Evolutionary conservation across 2,113 vertebrate genomes (phyloP).

Genomic region (Sinocyclocheilus rhinocerous): DNA sequence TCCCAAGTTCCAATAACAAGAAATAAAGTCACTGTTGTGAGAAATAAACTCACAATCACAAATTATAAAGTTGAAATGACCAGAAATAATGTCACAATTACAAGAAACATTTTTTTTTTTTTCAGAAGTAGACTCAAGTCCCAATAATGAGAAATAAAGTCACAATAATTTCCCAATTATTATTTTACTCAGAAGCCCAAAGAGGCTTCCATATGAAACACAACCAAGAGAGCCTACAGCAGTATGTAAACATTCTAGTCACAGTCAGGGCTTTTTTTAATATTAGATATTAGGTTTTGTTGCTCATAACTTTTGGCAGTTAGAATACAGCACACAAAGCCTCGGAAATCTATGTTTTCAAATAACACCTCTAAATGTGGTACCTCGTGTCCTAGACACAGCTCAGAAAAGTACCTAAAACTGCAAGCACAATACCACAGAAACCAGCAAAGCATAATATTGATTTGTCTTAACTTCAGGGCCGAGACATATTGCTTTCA

Average conservation of each 20-base stretch:
- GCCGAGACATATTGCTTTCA: constrained; percentile 21
- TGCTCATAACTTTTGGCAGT: neutral
- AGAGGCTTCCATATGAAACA: neutral
- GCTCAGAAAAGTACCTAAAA: neutral
- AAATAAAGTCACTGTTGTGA: too few relatives aligned
- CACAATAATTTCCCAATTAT: neutral
- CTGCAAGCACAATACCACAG: neutral
- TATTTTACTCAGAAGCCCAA: neutral
- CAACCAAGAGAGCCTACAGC: neutral
- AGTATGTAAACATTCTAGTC: neutral
- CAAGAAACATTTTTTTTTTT: too few relatives aligned
- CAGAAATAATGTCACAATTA: neutral
- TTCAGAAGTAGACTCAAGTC: neutral
- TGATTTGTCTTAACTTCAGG: constrained; percentile 18
- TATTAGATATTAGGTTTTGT: neutral
- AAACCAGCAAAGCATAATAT: constrained; percentile 15
- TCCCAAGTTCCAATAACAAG: too few relatives aligned
- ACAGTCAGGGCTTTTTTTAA: neutral
- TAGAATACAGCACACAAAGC: neutral
- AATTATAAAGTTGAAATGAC: neutral
- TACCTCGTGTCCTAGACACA: neutral
- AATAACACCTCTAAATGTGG: neutral
- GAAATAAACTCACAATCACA: neutral
- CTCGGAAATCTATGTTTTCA: constrained; percentile 7
- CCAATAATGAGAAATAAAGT: neutral